These are phyloP conservation scores for Epizoanthus ramosus DNA, from an alignment of 92 coral and sea anemone species.

Conservation along the genomic window DNA sequence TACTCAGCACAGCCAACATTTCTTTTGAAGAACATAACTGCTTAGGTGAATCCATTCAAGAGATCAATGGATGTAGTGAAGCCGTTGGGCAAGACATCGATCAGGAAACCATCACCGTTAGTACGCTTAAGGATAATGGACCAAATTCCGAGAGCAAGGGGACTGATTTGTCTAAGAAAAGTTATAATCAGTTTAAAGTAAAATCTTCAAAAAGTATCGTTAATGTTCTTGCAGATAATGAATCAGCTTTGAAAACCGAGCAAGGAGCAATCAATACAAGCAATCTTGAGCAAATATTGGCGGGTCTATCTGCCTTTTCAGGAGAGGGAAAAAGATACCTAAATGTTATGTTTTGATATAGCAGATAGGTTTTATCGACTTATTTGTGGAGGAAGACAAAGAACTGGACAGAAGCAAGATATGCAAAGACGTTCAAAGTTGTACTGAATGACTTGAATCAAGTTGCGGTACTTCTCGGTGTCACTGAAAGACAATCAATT, in stretches of 20 bases:
- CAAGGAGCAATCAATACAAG: not conserved
- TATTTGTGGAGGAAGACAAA: too few species aligned
- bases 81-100: too few species aligned
- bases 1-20: slow-evolving; percentile 10
- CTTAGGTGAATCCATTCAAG: not conserved
- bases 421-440: too few species aligned
- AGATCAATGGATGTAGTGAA: too few species aligned
- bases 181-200: not conserved
- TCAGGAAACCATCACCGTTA: too few species aligned
- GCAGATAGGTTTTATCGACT: too few species aligned
- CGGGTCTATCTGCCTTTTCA: slow-evolving; percentile 26
- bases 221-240: not conserved
- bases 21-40: not conserved
- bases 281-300: slow-evolving; percentile 19
- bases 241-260: not conserved
- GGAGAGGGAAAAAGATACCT: slow-evolving; percentile 38
- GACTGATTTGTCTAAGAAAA: not conserved
- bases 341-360: slow-evolving; percentile 32
- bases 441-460: too few species aligned
- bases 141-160: not conserved
- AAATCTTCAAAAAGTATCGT: not conserved
- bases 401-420: too few species aligned
- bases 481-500: too few species aligned
- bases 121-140: too few species aligned
- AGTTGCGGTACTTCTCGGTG: too few species aligned